Base-by-base conservation (phyloP, 1,140 invertebrate genomes). In the Phymastichus coffea region DNA sequence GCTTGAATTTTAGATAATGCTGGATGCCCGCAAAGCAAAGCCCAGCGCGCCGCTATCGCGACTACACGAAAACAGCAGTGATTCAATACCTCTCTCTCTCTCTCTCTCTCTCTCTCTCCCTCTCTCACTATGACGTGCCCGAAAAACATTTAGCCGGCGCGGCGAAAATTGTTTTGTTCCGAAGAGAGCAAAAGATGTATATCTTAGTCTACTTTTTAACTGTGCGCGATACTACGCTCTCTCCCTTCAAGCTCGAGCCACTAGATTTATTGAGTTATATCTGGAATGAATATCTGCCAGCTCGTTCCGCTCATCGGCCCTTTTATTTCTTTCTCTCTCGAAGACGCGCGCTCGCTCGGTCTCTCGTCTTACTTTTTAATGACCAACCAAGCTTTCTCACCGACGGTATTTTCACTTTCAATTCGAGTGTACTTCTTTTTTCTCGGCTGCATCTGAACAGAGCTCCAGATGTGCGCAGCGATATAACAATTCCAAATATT, bases 1-100 rank as follows among this genome's bases (percentile, higher is more conserved):
- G 77, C 78, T 77, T 80, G 78, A 80, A 80, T 80, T 80, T 80
- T 80, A 80, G 78, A 80, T 80, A 80, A 80, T 80, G 78, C 78
- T n/a, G n/a, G n/a, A n/a, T 78, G 76, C 79, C 79, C 79, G 76
- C 79, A 80, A n/a, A 80, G 75, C 76, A 77, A 70, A 70, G 76
- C 69, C 63, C 66, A 57, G 65, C 57, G 66, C 57, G 4, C 22
- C 22, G 20, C 15, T 23, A 12, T 33, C 28, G 28, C 28, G 28
- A 33, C 12, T 12, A 7, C 28, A 33, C 28, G 28, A 33, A 33
- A 33, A 6, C 6, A 33, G 12, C 28, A 33, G 12, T 7, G 28
- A 12, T 12, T 33, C 28, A 33, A 33, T 7, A 12, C 28, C 6
- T 6, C 28, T 6, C n/a, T n/a, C n/a, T n/a, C n/a, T n/a, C n/a